Base-by-base conservation (phyloP, 2,888 invertebrate genomes). In the Clostera curtula region DNA sequence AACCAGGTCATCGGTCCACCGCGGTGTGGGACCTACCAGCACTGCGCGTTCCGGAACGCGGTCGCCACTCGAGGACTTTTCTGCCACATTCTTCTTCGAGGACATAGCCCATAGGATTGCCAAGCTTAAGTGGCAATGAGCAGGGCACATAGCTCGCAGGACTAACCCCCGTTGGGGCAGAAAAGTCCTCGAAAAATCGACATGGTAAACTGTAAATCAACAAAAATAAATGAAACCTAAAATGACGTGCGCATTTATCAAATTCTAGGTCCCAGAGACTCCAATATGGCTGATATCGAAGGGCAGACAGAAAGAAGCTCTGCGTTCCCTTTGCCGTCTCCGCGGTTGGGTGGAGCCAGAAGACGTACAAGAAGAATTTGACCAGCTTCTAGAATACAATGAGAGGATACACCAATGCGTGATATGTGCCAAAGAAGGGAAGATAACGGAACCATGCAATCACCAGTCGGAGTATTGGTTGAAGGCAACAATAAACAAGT, bases 261-360 rank as follows among this genome's bases (percentile, higher is more conserved):
- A 12, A 16, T 46, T 42, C 50, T 58, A 86, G 86, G 82, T 87
- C 2, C 87, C 87, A 0, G 87, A 88, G 61, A 85, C 87, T 4
- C 87, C 87, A 17, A 72, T 86, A 47, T 87, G 87, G 87, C 56
- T 88, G n/a, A 42, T 87, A 31, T 85, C 87, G 0, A 85, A 85
- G 40, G 85, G 86, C 4, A 69, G 85, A 1, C 71, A 74, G 40
- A 79, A 84, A 47, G 86, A 87, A 5, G 87, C 88, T 0, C 43
- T 83, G 5, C 63, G 55, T 14, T 83, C 87, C 0, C 62, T 87
- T n/a, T 85, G 86, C 36, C 82, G 84, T 40, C 68, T 88, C 1
- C 67, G 87, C 29, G 87, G 87, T 1, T 87, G 86, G 86, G 74
- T 77, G 0, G 36, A 75, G 4, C 84, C 84, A 1, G 70, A 75